Conservation (phyloP, 2,888 invertebrate genomes). For the Dinocampus coccinellae region DNA sequence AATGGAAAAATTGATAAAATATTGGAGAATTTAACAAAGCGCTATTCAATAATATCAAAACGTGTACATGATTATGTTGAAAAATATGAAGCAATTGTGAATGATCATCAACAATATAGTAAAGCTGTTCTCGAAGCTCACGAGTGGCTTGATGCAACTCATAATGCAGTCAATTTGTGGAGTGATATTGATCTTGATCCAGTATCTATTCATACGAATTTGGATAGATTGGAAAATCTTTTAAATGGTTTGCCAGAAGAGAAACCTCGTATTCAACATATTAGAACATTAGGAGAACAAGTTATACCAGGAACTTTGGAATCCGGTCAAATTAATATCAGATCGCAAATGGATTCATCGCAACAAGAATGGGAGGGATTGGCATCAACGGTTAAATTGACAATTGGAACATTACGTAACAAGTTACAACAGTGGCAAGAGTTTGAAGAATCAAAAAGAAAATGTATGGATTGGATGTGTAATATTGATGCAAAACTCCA, state of each 20-base stretch:
- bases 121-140: constrained; percentile 88
- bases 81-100: constrained; percentile 88
- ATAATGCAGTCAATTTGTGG: constrained; percentile 85
- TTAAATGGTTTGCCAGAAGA: constrained; percentile 87
- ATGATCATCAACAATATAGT: constrained; percentile 89
- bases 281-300: constrained; percentile 87
- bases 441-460: constrained; percentile 88
- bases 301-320: constrained; percentile 90
- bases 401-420: constrained; percentile 83
- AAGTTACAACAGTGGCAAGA: constrained; percentile 93
- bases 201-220: constrained; percentile 86
- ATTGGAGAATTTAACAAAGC: constrained; percentile 78
- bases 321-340: constrained; percentile 86
- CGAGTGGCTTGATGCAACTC: constrained; percentile 89
- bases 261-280: constrained; percentile 84
- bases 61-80: constrained; percentile 84
- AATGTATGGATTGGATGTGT: constrained; percentile 88
- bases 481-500: constrained; percentile 90
- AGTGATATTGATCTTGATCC: constrained; percentile 87
- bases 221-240: constrained; percentile 84
- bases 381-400: constrained; percentile 80
- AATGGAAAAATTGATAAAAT: constrained; percentile 81
- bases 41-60: constrained; percentile 79
- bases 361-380: constrained; percentile 93
- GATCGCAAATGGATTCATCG: constrained; percentile 87